Conservation (phyloP, 2,797 vertebrate species). For the Atherinosoma microstoma region DNA sequence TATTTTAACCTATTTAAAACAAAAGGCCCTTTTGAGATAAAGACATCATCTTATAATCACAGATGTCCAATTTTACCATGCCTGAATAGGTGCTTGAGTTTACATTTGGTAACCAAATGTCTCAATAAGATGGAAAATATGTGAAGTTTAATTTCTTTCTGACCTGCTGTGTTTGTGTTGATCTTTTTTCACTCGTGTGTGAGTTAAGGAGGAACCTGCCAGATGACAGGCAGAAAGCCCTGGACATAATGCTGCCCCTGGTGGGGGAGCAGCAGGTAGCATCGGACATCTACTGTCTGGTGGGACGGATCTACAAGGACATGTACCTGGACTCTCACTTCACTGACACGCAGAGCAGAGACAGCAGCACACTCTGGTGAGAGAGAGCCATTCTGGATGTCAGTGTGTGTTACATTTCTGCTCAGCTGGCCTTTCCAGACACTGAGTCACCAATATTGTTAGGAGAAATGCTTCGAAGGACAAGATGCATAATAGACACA, state of each 20-base stretch:
- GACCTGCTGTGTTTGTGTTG: constrained; percentile 3
- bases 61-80: neutral
- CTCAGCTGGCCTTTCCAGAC: constrained; percentile 13
- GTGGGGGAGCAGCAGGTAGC: constrained; percentile 93
- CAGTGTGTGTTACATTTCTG: constrained; percentile 11
- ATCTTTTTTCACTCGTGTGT: constrained; percentile 19
- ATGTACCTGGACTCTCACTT: constrained; percentile 96
- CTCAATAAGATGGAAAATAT: neutral
- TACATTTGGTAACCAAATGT: neutral
- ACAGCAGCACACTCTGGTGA: constrained; percentile 92
- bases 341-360: constrained; percentile 89
- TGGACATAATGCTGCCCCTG: constrained; percentile 95
- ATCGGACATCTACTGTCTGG: constrained; percentile 96
- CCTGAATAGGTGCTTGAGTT: constrained; percentile 6
- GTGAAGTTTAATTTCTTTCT: neutral
- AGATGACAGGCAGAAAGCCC: constrained; percentile 92
- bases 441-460: constrained; percentile 39
- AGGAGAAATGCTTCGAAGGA: constrained; percentile 30
- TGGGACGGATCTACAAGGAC: constrained; percentile 98
- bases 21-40: neutral
- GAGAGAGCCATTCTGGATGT: constrained; percentile 51
- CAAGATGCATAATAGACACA: constrained; percentile 1
- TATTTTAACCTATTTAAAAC: neutral
- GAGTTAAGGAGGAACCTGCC: constrained; percentile 90
- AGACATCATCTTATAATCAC: neutral